Evolutionary conservation across 2,113 vertebrate species (phyloP).

Genomic region (Hydrolagus affinis): DNA sequence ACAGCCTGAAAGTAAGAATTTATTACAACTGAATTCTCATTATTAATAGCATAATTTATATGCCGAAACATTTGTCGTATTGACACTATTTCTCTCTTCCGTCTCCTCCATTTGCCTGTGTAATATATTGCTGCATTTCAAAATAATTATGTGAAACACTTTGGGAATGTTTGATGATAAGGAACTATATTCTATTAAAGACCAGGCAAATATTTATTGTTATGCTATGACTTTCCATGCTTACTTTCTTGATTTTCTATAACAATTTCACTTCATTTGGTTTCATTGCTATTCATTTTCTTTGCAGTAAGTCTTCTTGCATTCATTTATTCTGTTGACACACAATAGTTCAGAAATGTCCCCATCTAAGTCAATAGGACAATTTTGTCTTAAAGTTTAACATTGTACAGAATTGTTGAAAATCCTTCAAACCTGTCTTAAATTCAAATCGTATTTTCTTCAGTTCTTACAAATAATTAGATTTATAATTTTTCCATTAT

Average conservation of each 20-base stretch:
- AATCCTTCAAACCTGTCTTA: too few relatives aligned
- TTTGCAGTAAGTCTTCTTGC: not conserved
- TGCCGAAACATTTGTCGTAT: not conserved
- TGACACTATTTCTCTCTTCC: not conserved
- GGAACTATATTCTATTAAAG: too few relatives aligned
- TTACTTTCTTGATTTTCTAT: not conserved
- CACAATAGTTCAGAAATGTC: too few relatives aligned
- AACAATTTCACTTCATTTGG: not conserved
- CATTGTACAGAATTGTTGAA: not conserved
- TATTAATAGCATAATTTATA: conserved; percentile 3
- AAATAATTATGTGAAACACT: too few relatives aligned
- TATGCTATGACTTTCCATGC: not conserved
- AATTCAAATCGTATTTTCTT: too few relatives aligned
- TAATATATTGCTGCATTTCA: too few relatives aligned
- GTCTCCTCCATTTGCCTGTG: too few relatives aligned
- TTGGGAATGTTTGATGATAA: too few relatives aligned
- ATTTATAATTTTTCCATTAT: too few relatives aligned
- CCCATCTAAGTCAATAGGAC: too few relatives aligned
- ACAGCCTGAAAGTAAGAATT: conserved; percentile 17
- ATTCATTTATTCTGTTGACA: not conserved
- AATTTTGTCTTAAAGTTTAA: not conserved
- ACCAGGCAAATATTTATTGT: too few relatives aligned
- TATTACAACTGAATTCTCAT: conserved; percentile 14
- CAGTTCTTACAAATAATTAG: too few relatives aligned
- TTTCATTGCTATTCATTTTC: not conserved